Evolutionary conservation across 1,140 invertebrate species (phyloP).

Genomic region (Paraescarpia echinospica): DNA sequence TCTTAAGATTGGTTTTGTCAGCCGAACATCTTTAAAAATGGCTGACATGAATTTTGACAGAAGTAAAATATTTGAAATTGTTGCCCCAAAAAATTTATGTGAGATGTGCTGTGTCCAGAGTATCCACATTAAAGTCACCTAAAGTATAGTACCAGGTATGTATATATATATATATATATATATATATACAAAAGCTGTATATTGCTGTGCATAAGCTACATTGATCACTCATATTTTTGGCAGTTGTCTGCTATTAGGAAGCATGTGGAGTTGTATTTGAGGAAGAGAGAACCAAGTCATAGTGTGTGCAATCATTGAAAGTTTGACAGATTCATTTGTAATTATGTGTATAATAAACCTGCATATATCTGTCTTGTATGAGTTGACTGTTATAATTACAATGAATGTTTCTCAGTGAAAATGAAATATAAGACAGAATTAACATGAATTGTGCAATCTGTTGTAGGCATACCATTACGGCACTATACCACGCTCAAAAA

Average conservation of each 20-base stretch:
- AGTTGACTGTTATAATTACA: neutral
- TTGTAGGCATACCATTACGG: slow-evolving; percentile 24
- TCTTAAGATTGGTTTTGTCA: too few species aligned
- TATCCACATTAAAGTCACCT: too few species aligned
- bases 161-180: too few species aligned
- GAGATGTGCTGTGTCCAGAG: too few species aligned
- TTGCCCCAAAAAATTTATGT: too few species aligned
- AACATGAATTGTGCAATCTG: neutral
- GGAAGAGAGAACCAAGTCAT: too few species aligned
- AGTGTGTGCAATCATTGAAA: neutral
- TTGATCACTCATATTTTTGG: neutral
- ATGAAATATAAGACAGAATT: neutral
- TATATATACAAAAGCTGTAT: too few species aligned
- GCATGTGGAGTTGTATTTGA: too few species aligned
- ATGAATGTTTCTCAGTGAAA: neutral
- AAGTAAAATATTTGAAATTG: neutral
- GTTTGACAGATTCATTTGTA: neutral
- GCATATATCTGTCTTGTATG: too few species aligned
- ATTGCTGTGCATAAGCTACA: too few species aligned
- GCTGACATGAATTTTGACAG: neutral
- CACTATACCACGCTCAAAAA: slow-evolving; percentile 21
- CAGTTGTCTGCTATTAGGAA: neutral
- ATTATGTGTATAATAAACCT: too few species aligned
- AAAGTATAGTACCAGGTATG: too few species aligned
- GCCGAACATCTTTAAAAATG: neutral